These are phyloP conservation scores for Amblyjoppa proteus DNA, from an alignment of 2,888 invertebrate genomes.

Conservation along the genomic window DNA sequence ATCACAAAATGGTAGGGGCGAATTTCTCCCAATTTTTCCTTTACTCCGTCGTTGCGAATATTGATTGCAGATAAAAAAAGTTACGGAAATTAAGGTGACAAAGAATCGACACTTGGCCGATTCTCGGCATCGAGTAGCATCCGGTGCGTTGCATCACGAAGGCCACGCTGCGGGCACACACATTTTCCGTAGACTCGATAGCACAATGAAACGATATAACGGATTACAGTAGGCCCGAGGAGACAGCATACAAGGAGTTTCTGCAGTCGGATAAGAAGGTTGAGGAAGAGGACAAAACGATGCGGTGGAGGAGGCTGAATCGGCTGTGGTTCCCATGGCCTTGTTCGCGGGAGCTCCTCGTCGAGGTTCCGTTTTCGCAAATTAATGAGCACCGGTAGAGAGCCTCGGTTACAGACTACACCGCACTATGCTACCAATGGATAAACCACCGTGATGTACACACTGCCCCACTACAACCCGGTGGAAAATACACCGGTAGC, in stretches of 20 bases:
- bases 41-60: too few species aligned
- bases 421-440: constrained; percentile 49
- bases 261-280: constrained; percentile 10
- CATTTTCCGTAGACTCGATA: constrained; percentile 28
- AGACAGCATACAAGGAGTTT: constrained; percentile 50
- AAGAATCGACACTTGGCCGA: not conserved
- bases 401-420: constrained; percentile 27
- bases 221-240: constrained; percentile 70
- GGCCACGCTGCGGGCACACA: constrained; percentile 43
- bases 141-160: constrained; percentile 66
- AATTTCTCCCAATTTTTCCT: too few species aligned
- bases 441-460: constrained; percentile 41
- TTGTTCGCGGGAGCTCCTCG: constrained; percentile 64
- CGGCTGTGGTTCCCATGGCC: constrained; percentile 74
- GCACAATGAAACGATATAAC: constrained; percentile 78
- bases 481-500: constrained; percentile 43
- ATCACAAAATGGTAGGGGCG: too few species aligned
- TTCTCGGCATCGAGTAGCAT: not conserved
- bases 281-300: constrained; percentile 43
- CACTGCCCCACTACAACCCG: not conserved
- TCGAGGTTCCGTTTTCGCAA: constrained; percentile 68
- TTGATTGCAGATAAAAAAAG: too few species aligned
- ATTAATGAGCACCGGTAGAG: constrained; percentile 68
- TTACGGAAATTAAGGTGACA: not conserved
- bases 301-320: constrained; percentile 44